Base-by-base conservation (phyloP, 2,113 vertebrate species). In the Addax nasomaculatus region DNA sequence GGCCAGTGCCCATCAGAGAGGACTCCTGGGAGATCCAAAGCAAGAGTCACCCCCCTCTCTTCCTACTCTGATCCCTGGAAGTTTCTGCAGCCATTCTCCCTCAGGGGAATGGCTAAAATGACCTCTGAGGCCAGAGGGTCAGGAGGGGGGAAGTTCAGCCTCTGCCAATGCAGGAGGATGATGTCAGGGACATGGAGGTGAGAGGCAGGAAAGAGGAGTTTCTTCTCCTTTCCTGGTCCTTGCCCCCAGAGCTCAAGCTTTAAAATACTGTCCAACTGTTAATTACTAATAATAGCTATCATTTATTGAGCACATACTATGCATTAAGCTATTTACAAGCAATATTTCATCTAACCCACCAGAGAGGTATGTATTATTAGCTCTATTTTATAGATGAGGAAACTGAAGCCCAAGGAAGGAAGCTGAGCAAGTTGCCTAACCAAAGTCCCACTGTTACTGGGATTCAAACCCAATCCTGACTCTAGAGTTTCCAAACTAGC, bases 251-350 rank as follows among this genome's bases (percentile, higher is more conserved):
- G 88, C 60, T 96, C 91, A 89, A 91, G 89, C 89, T 97, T 97
- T 85, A 96, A 96, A 97, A 97, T 95, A 97, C 89, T 96, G 91
- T 64, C 89, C 97, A 86, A 96, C 97, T 95, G 96, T 93, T 98
- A 98, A 98, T 98, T 98, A 98, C 93, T 97, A 98, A 87, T 97
- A 97, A 98, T 97, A 98, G 96, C 95, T 97, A 97, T 96, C 86
- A 96, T 97, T 98, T 98, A 98, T 97, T 98, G 96, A 97, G 62
- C 53, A 97, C 45, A 45, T 93, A 97, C 96, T 98, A 78, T 89
- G 86, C 67, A 86, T 93, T 97, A 97, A 97, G 96, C 83, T 97
- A 97, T 98, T 98, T 98, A 98, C 97, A 97, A 98, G 98, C 93
- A 97, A 95, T 97, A 97, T 80, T 96, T 97, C 89, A 91, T 95